A percentile compares a stretch with the other conserved stretches of the same genome.
These are phyloP conservation scores for Acholoe squamosa DNA, from an alignment of 2,888 invertebrate genomes.

Conservation along the genomic window DNA sequence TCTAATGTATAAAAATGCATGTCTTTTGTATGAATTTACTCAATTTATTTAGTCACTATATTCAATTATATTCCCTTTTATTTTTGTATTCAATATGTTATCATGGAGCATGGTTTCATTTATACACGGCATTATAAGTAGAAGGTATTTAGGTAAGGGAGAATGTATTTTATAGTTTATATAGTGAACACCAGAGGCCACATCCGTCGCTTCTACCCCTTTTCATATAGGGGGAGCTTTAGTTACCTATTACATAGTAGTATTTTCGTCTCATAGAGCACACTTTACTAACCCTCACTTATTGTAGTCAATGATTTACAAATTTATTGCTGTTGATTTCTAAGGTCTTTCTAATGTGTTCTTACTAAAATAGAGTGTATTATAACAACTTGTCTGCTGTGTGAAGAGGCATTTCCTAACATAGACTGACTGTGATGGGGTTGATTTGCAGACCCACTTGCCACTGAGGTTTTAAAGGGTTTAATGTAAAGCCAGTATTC, in stretches of 20 bases:
- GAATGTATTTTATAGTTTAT: neutral
- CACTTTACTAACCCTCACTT: neutral
- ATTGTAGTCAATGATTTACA: neutral
- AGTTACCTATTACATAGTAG: neutral
- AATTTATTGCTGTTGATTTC: neutral
- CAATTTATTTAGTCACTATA: too few species aligned
- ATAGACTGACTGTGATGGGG: slow-evolving; percentile 21
- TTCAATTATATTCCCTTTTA: neutral
- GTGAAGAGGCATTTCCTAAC: neutral
- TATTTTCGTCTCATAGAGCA: neutral
- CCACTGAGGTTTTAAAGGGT: neutral
- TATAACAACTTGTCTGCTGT: neutral
- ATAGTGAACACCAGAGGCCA: neutral
- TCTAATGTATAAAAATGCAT: too few species aligned
- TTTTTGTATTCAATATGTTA: neutral
- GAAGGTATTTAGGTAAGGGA: too few species aligned
- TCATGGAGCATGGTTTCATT: neutral
- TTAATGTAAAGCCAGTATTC: neutral
- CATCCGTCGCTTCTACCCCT: neutral
- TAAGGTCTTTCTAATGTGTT: neutral
- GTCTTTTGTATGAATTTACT: too few species aligned
- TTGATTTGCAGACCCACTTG: neutral
- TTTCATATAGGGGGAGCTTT: neutral
- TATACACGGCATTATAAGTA: too few species aligned
- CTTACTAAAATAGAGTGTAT: neutral